These are phyloP conservation scores for Serrognathus titanus DNA, from an alignment of 2,888 invertebrate genomes.

Conservation along the genomic window DNA sequence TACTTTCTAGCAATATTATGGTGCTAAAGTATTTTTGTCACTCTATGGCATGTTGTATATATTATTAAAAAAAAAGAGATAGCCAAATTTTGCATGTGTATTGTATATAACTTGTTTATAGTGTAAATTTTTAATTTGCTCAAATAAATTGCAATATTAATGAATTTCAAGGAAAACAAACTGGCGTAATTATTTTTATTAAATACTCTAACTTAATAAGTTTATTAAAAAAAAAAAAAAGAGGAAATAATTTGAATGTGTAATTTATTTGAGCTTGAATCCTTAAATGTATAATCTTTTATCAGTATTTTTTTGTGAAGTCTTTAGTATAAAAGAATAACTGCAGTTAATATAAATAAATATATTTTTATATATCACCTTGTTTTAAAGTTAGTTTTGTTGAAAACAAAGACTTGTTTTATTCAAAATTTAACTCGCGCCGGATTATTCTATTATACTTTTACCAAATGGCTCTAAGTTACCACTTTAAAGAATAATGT, in stretches of 20 bases:
- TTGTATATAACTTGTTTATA: conserved; percentile 18
- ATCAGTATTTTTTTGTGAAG: background rate
- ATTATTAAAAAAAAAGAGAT: conserved; percentile 2
- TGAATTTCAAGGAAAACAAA: too few relatives aligned
- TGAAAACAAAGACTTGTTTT: too few relatives aligned
- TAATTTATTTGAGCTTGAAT: background rate
- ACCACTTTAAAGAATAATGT: conserved; percentile 16
- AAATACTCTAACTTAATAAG: too few relatives aligned
- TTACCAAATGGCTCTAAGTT: conserved; percentile 18
- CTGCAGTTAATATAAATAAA: background rate
- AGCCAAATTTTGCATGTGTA: conserved; percentile 19
- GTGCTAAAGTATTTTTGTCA: conserved; percentile 2
- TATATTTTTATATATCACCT: background rate
- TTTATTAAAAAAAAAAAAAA: too few relatives aligned
- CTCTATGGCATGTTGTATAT: conserved; percentile 1
- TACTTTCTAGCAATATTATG: background rate
- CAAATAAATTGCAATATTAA: conserved; percentile 1
- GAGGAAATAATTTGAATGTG: too few relatives aligned
- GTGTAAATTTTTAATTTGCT: conserved; percentile 11
- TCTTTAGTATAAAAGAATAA: conserved; percentile 3
- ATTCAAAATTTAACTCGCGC: too few relatives aligned
- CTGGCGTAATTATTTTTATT: too few relatives aligned
- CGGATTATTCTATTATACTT: background rate
- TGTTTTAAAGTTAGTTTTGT: background rate
- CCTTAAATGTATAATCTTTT: background rate